A percentile compares a stretch with the other conserved stretches of the same genome.
These are phyloP conservation scores for Brenthis daphne DNA, from an alignment of 2,888 invertebrate genomes.

Conservation along the genomic window DNA sequence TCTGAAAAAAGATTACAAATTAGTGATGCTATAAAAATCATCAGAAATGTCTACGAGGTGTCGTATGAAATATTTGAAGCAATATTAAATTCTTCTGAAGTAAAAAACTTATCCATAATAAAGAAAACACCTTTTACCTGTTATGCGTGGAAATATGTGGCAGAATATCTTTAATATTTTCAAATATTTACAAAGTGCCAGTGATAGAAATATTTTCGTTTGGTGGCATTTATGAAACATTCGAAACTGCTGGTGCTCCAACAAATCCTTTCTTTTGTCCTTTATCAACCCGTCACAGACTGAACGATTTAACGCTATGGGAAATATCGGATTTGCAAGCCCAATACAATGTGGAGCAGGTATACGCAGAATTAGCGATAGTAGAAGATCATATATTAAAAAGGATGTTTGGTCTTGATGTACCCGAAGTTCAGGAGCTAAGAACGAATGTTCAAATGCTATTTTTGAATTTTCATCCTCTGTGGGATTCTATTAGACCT, in stretches of 20 bases:
- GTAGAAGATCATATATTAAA: constrained; percentile 42
- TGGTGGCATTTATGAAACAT: constrained; percentile 38
- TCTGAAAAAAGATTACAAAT: constrained; percentile 10
- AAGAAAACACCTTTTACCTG: constrained; percentile 46
- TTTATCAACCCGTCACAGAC: constrained; percentile 33
- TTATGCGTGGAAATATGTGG: constrained; percentile 47
- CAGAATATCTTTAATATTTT: constrained; percentile 41
- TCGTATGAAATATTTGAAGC: constrained; percentile 28
- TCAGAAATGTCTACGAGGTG: constrained; percentile 15
- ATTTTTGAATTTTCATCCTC: constrained; percentile 62
- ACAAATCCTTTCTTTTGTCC: constrained; percentile 45
- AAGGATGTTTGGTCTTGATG: constrained; percentile 46
- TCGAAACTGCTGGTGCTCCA: constrained; percentile 40
- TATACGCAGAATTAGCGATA: not conserved
- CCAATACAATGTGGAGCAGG: constrained; percentile 15
- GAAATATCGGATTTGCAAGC: constrained; percentile 45
- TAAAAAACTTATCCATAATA: constrained; percentile 30
- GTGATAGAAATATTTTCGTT: constrained; percentile 50
- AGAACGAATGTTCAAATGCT: constrained; percentile 54
- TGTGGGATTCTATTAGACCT: constrained; percentile 59
- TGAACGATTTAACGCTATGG: constrained; percentile 44
- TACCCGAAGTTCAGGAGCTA: constrained; percentile 44
- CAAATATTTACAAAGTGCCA: constrained; percentile 48
- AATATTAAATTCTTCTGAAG: constrained; percentile 27
- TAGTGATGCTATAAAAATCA: not conserved